A percentile compares a stretch with the other conserved stretches of the same genome.
Evolutionary conservation across 2,888 invertebrate species (phyloP).

Genomic region (Didymodactylos carnosus): DNA sequence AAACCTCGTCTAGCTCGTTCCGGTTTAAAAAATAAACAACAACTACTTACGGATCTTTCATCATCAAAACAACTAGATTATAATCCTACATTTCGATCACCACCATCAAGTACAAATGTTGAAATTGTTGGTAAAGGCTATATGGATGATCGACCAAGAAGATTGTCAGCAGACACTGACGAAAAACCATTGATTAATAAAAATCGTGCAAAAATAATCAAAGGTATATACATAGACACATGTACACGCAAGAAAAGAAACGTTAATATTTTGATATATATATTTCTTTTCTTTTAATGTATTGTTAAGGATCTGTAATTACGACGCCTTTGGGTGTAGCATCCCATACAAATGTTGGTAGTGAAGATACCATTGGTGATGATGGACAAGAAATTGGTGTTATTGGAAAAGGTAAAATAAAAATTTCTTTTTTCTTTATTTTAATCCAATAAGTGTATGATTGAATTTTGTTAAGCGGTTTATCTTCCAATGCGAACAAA

Average conservation of each 20-base stretch:
- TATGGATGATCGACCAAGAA: neutral
- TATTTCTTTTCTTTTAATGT: neutral
- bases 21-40: neutral
- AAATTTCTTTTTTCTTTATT: too few relatives aligned
- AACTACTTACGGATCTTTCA: neutral
- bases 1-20: neutral
- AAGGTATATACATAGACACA: neutral
- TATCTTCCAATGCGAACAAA: neutral
- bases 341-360: neutral
- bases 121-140: neutral
- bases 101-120: neutral
- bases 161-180: neutral
- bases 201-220: neutral
- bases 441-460: neutral
- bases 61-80: neutral
- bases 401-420: neutral
- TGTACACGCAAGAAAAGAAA: neutral
- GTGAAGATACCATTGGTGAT: neutral
- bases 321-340: neutral
- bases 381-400: neutral
- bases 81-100: neutral
- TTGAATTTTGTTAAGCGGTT: neutral
- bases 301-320: neutral
- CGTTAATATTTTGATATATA: neutral
- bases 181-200: neutral